phyloP scores from a whole-genome alignment of 2,888 invertebrate species.

The Pachydiplax longipennis region DNA sequence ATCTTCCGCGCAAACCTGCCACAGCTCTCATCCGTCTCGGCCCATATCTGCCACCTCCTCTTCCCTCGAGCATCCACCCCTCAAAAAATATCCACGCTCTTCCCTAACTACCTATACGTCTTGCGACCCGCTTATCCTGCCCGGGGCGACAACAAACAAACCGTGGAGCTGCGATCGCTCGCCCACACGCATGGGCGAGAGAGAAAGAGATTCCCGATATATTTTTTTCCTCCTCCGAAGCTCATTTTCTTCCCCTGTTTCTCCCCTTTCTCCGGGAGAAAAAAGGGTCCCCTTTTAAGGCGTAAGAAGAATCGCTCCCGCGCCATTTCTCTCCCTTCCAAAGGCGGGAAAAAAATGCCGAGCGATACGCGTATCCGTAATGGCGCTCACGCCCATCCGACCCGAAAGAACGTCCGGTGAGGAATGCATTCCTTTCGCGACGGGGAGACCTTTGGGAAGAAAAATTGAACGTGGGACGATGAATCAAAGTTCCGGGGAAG shows the following conservation, averaged over 20 bases:
- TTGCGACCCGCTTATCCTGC: not conserved
- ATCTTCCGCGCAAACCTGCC: conserved; percentile 37
- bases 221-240: not conserved
- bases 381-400: not conserved
- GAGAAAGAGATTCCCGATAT: not conserved
- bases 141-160: not conserved
- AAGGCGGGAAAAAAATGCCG: not conserved
- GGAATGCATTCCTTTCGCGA: not conserved
- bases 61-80: not conserved
- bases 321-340: not conserved
- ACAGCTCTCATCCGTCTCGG: conserved; percentile 35
- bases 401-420: not conserved
- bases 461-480: not conserved
- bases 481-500: not conserved
- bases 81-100: not conserved
- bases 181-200: not conserved
- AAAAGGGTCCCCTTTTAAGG: not conserved
- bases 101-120: not conserved
- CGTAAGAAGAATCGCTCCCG: not conserved
- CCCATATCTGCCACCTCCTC: conserved; percentile 25
- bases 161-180: not conserved
- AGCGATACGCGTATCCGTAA: not conserved
- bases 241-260: not conserved
- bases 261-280: not conserved
- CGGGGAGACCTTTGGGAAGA: not conserved